Evolutionary conservation across 2,888 invertebrate species (phyloP).

Genomic region (Chymomyza procnemis): DNA sequence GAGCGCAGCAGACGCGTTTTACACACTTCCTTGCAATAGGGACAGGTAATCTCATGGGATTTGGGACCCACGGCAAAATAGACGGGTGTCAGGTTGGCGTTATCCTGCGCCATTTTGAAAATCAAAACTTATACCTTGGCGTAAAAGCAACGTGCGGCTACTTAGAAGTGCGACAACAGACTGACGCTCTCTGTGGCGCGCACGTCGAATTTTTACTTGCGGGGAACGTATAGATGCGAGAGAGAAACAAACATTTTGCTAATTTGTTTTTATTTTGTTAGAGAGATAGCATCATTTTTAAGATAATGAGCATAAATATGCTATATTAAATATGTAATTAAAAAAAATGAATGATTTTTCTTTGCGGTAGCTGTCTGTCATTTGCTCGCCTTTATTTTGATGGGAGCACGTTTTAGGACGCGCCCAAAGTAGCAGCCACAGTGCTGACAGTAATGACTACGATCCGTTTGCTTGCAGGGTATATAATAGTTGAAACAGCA

Average conservation of each 20-base stretch:
- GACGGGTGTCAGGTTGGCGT: slow-evolving; percentile 32
- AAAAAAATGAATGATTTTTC: background rate
- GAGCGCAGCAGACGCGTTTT: slow-evolving; percentile 67
- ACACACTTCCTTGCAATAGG: slow-evolving; percentile 68
- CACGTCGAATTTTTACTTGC: background rate
- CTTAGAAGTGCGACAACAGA: slow-evolving; percentile 30
- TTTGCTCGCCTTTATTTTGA: slow-evolving; percentile 49
- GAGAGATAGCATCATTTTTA: background rate
- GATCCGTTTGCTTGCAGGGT: slow-evolving; percentile 75
- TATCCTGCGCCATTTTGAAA: slow-evolving; percentile 47
- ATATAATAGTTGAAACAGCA: slow-evolving; percentile 69
- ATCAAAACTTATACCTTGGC: background rate
- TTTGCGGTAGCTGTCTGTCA: background rate
- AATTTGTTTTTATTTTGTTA: background rate
- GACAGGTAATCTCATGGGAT: slow-evolving; percentile 73
- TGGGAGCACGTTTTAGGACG: slow-evolving; percentile 65
- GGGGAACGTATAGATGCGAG: background rate
- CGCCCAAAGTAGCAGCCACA: slow-evolving; percentile 77
- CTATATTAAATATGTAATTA: background rate
- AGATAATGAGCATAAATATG: background rate
- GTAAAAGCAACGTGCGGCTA: background rate
- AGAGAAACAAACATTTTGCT: background rate
- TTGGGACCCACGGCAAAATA: slow-evolving; percentile 77
- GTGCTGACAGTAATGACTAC: slow-evolving; percentile 76
- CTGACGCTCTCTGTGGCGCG: background rate